phyloP scores from a whole-genome alignment of 2,888 invertebrate genomes.

The Thera obeliscata region DNA sequence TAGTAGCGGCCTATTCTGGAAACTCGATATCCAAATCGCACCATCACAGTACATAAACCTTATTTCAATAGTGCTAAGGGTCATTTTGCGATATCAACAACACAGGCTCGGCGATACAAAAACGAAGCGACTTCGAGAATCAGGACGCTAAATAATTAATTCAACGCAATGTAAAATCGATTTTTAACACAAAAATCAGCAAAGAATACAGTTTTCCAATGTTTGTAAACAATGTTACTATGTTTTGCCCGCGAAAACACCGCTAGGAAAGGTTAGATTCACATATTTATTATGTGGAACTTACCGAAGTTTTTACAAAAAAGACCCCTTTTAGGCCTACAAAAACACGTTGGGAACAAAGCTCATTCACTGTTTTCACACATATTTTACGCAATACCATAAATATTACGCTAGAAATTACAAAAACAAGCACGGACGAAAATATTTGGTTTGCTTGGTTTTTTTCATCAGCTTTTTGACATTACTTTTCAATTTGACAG shows the following conservation, averaged over 20 bases:
- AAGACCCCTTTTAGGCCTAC: not conserved
- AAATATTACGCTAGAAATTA: conserved; percentile 14
- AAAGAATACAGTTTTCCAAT: conserved; percentile 29
- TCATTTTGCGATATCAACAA: conserved; percentile 50
- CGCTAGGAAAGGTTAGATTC: conserved; percentile 52
- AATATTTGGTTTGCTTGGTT: conserved; percentile 34
- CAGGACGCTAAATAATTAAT: conserved; percentile 60
- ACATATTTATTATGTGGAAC: conserved; percentile 36
- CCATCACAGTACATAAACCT: conserved; percentile 51
- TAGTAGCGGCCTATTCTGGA: conserved; percentile 67
- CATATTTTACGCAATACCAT: conserved; percentile 19
- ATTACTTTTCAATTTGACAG: conserved; percentile 25
- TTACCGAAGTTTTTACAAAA: conserved; percentile 46
- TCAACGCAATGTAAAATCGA: conserved; percentile 49
- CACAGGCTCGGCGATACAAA: conserved; percentile 45
- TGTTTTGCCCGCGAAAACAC: conserved; percentile 60
- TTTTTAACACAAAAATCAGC: conserved; percentile 29
- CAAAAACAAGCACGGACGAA: conserved; percentile 33
- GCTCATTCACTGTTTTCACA: conserved; percentile 30
- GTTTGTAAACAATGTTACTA: conserved; percentile 47
- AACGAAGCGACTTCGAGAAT: conserved; percentile 66
- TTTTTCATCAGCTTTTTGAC: conserved; percentile 32
- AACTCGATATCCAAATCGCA: conserved; percentile 42
- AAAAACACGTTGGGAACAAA: conserved; percentile 8
- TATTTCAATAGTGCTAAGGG: conserved; percentile 52